phyloP scores from a whole-genome alignment of 2,797 vertebrate species.

The Benthosema pterotum region DNA sequence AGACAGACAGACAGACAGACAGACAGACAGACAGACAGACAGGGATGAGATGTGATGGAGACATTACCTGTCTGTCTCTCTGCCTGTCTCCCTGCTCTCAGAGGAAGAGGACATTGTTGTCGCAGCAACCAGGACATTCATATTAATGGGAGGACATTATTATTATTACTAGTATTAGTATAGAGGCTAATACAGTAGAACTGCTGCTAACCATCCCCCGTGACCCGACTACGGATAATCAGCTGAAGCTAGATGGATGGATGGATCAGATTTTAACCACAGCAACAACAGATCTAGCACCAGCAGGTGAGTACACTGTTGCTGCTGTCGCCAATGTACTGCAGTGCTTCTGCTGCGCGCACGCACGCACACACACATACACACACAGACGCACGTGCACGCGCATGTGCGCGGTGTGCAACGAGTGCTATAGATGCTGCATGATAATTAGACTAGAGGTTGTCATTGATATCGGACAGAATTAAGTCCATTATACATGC shows the following conservation, averaged over 20 bases:
- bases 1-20: no score
- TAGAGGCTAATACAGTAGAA: no score
- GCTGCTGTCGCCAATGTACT: not conserved
- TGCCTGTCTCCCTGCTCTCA: not conserved
- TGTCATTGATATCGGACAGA: not conserved
- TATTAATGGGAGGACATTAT: no score
- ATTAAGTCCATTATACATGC: not conserved
- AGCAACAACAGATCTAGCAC: not conserved
- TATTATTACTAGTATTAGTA: slow-evolving; percentile 55
- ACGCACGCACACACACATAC: not conserved
- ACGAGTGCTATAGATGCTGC: not conserved
- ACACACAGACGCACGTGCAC: not conserved
- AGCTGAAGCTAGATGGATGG: no score
- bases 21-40: no score
- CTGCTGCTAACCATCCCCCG: no score
- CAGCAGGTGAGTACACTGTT: not conserved
- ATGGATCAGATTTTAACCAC: no score
- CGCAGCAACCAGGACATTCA: not conserved
- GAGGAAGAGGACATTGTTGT: slow-evolving; percentile 17
- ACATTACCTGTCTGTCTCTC: not conserved
- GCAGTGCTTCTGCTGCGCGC: not conserved
- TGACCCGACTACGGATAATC: no score
- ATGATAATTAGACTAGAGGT: not conserved
- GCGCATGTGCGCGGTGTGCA: not conserved
- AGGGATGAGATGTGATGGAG: no score